Evolutionary conservation across 2,113 vertebrate species (phyloP).

Genomic region (Pagrus major): DNA sequence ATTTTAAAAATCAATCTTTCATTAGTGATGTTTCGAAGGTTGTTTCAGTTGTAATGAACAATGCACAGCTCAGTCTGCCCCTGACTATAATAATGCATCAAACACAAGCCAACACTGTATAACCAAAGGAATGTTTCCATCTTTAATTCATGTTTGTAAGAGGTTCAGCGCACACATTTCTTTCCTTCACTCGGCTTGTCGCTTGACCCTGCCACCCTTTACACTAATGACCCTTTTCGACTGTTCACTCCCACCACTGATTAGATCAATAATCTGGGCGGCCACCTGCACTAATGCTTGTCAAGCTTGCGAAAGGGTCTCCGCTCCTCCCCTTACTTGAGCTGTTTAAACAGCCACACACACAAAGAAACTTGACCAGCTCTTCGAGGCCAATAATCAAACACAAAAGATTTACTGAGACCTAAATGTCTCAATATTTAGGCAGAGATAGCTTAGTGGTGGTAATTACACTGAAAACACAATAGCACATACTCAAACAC

Average conservation of each 20-base stretch:
- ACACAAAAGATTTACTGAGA: slow-evolving; percentile 37
- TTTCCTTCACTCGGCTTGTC: not conserved
- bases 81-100: not conserved
- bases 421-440: slow-evolving; percentile 33
- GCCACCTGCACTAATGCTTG: not conserved
- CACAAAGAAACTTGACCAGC: not conserved
- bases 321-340: not conserved
- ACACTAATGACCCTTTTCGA: not conserved
- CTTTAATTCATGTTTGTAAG: not conserved
- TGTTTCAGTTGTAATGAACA: slow-evolving; percentile 24
- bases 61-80: not conserved
- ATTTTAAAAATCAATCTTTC: slow-evolving; percentile 56
- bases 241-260: not conserved
- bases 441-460: not conserved
- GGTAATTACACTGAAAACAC: not conserved
- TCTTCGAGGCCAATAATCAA: not conserved
- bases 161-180: not conserved
- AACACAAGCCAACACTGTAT: not conserved
- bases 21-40: slow-evolving; percentile 7
- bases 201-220: not conserved
- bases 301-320: not conserved
- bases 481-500: not conserved
- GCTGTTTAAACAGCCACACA: slow-evolving; percentile 22
- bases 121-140: not conserved
- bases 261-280: slow-evolving; percentile 43